These are phyloP conservation scores for Carduelis carduelis DNA, from an alignment of 2,797 vertebrate species.

Conservation along the genomic window DNA sequence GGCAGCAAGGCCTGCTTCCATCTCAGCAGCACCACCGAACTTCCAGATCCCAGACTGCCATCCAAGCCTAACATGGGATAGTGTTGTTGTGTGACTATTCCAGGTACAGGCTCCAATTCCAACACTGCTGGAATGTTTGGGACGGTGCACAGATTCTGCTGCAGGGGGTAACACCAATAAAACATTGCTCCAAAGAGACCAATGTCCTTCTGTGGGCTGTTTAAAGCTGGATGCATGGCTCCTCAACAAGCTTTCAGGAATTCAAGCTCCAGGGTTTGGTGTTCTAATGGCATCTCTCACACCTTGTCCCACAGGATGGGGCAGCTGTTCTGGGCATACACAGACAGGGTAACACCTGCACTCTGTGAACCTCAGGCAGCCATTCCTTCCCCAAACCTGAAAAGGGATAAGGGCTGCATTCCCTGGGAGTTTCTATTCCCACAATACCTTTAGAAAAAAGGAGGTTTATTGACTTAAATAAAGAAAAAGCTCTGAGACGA, in stretches of 20 bases:
- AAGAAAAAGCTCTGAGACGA: not conserved
- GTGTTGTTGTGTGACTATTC: not conserved
- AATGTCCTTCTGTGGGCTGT: not conserved
- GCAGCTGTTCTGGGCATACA: not conserved
- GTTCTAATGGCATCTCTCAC: not conserved
- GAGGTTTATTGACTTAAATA: constrained; percentile 73
- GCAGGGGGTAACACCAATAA: constrained; percentile 25
- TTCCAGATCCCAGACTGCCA: not conserved
- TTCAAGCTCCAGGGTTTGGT: not conserved
- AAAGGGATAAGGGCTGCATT: not conserved
- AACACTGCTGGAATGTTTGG: not conserved
- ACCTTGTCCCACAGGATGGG: not conserved
- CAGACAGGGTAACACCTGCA: not conserved
- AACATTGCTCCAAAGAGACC: not conserved
- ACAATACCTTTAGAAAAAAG: not conserved
- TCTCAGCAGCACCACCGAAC: not conserved
- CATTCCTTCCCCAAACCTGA: not conserved
- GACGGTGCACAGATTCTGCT: not conserved
- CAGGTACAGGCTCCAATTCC: not conserved
- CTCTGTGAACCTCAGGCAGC: not conserved
- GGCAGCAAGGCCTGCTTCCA: fast-evolving
- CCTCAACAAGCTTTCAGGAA: not conserved
- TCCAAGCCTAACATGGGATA: fast-evolving
- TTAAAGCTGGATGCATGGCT: not conserved
- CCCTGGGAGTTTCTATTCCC: not conserved